Percentiles rank a stretch among this genome's conserved stretches.
These are phyloP conservation scores for Watsonalla cultraria DNA, from an alignment of 2,888 invertebrate genomes.

Conservation along the genomic window DNA sequence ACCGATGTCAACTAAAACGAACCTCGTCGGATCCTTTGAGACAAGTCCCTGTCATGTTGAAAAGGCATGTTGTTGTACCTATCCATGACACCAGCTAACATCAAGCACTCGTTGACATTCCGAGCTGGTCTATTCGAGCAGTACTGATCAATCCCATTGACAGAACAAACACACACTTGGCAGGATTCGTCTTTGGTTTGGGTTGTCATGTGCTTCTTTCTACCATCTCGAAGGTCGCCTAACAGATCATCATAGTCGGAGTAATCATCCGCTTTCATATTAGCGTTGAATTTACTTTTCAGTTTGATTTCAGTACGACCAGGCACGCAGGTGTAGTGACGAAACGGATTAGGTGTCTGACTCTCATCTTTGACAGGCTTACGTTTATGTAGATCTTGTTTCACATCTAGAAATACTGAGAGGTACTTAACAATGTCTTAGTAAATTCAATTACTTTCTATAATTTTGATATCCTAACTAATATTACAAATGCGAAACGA, in stretches of 20 bases:
- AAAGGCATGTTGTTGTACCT: conserved; percentile 34
- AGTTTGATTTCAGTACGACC: conserved; percentile 52
- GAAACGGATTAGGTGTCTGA: too few relatives aligned
- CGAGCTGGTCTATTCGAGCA: conserved; percentile 52
- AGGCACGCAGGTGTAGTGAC: conserved; percentile 19
- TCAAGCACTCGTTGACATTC: conserved; percentile 59
- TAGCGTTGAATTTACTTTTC: conserved; percentile 4
- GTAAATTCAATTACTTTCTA: too few relatives aligned
- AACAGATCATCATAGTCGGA: conserved; percentile 13
- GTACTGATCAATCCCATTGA: conserved; percentile 48
- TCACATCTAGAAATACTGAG: too few relatives aligned
- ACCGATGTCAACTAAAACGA: conserved; percentile 22
- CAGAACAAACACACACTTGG: conserved; percentile 55
- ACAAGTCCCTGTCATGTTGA: conserved; percentile 37
- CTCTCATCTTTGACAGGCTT: too few relatives aligned
- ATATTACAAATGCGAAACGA: too few relatives aligned
- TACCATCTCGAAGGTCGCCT: conserved; percentile 4
- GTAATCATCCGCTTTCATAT: conserved; percentile 3
- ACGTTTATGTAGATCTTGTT: too few relatives aligned
- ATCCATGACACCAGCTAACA: conserved; percentile 27
- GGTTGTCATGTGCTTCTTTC: conserved; percentile 43
- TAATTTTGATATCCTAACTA: too few relatives aligned
- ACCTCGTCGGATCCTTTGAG: conserved; percentile 54
- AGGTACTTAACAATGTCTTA: too few relatives aligned
- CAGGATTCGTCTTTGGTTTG: conserved; percentile 41